phyloP scores from a whole-genome alignment of 2,797 vertebrate species.

The Tangara arthus region DNA sequence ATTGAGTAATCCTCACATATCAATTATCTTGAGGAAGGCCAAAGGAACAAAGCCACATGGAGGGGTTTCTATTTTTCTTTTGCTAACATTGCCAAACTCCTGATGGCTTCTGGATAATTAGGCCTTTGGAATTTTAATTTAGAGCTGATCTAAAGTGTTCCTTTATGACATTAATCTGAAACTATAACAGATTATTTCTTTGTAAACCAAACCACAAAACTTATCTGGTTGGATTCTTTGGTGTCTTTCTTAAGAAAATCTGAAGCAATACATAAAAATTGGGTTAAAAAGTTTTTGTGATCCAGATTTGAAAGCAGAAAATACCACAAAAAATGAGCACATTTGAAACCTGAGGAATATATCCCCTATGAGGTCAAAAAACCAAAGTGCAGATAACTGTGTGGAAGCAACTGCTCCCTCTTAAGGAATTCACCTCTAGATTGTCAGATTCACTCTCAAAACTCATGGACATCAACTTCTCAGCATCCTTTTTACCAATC shows the following conservation, averaged over 20 bases:
- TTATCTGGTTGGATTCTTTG: background rate
- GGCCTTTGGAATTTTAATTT: background rate
- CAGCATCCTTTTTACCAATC: background rate
- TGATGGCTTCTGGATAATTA: background rate
- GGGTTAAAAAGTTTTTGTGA: rapidly evolving
- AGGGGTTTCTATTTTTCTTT: background rate
- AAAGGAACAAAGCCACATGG: background rate
- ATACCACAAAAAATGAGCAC: background rate
- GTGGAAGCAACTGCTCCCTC: background rate
- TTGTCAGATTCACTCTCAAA: background rate
- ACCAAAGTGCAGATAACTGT: background rate
- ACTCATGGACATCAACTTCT: background rate
- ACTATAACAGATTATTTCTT: background rate
- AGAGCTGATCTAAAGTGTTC: background rate
- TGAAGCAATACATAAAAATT: background rate
- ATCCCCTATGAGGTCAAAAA: background rate
- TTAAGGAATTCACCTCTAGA: background rate
- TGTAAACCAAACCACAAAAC: background rate
- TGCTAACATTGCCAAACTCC: background rate
- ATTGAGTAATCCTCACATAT: background rate
- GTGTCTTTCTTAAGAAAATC: background rate
- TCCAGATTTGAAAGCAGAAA: background rate
- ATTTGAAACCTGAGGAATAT: background rate
- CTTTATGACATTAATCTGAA: background rate
- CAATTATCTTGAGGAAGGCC: background rate